Conservation (phyloP, 1,140 invertebrate species). For the Elymnias hypermnestra region DNA sequence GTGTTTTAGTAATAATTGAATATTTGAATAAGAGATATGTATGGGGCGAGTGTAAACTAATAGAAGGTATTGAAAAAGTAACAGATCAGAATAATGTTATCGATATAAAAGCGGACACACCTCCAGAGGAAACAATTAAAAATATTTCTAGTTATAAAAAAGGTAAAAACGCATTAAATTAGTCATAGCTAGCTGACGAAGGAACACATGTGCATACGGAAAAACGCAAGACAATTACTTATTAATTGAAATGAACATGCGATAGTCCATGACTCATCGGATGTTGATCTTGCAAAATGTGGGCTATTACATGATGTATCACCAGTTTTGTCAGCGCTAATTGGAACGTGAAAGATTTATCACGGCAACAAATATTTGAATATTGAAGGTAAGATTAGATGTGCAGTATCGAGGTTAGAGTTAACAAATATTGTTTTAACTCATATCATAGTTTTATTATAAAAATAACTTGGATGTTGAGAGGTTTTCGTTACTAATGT, state of each 20-base stretch:
- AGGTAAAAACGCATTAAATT: too few relatives aligned
- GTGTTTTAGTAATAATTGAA: too few relatives aligned
- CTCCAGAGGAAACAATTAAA: too few relatives aligned
- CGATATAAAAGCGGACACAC: too few relatives aligned
- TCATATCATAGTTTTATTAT: too few relatives aligned
- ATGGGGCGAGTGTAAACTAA: too few relatives aligned
- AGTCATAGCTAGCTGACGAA: conserved; percentile 3
- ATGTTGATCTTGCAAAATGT: conserved; percentile 5
- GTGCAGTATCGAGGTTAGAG: neutral
- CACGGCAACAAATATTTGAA: conserved; percentile 17
- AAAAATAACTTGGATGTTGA: too few relatives aligned
- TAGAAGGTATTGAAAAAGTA: too few relatives aligned
- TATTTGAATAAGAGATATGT: too few relatives aligned
- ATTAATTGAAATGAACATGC: conserved; percentile 8
- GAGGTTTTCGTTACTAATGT: too few relatives aligned
- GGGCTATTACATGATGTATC: conserved; percentile 7
- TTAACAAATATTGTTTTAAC: conserved; percentile 5
- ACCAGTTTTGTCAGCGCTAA: conserved; percentile 7
- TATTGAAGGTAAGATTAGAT: conserved; percentile 15
- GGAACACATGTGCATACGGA: conserved; percentile 4
- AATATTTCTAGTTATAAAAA: too few relatives aligned
- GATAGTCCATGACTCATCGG: neutral
- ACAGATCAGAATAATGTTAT: too few relatives aligned
- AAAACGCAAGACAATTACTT: conserved; percentile 7
- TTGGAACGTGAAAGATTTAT: conserved; percentile 21